A percentile compares a stretch with the other conserved stretches of the same genome.
Evolutionary conservation across 2,113 vertebrate species (phyloP).

Genomic region (Phyllopteryx taeniolatus): DNA sequence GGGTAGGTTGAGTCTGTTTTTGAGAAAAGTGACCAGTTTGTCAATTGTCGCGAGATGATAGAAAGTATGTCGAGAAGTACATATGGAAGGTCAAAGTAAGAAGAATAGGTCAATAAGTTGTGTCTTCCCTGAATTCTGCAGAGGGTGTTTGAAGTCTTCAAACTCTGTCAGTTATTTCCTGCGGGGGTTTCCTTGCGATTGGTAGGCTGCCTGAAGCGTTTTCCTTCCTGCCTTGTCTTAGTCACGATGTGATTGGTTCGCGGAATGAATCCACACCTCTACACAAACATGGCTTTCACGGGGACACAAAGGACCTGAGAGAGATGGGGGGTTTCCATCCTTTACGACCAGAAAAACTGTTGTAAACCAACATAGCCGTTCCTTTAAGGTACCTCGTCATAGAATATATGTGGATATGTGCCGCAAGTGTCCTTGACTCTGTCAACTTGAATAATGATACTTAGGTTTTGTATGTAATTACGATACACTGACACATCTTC

Average conservation of each 20-base stretch:
- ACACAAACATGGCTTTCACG: slow-evolving; percentile 17
- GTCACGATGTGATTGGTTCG: slow-evolving; percentile 28
- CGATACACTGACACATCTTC: not conserved
- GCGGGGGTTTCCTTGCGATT: slow-evolving; percentile 49
- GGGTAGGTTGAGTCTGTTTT: not conserved
- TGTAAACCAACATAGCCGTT: not conserved
- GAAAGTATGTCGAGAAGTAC: not conserved
- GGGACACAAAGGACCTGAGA: slow-evolving; percentile 22
- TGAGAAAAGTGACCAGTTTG: not conserved
- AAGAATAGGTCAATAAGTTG: not conserved
- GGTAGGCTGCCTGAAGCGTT: slow-evolving; percentile 20
- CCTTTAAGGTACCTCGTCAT: not conserved
- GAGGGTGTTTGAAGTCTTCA: slow-evolving; percentile 31
- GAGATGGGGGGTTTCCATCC: slow-evolving; percentile 43
- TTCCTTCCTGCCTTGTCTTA: slow-evolving; percentile 62
- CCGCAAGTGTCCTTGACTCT: not conserved
- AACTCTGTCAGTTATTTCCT: slow-evolving; percentile 47
- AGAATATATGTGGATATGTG: not conserved
- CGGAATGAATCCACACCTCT: slow-evolving; percentile 13
- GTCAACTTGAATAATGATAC: not conserved
- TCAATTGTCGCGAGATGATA: not conserved
- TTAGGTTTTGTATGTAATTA: not conserved
- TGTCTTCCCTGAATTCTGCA: slow-evolving; percentile 39
- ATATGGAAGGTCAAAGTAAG: not conserved
- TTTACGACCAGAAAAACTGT: slow-evolving; percentile 19